Conservation (phyloP, 2,888 invertebrate genomes). For the Hypselothyrea guttata region DNA sequence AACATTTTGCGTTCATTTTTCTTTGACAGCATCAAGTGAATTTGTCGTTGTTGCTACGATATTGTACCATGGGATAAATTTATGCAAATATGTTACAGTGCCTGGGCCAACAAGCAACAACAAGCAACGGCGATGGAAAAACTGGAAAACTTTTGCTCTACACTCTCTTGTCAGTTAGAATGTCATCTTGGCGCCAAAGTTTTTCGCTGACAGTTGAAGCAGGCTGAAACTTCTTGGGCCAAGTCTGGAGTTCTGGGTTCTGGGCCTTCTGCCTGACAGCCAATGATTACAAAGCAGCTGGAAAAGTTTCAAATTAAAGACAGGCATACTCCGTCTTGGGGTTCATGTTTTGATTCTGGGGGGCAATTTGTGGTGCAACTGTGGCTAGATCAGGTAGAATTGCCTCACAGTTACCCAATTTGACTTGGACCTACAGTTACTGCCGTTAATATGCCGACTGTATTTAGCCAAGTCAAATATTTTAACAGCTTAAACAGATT, state of each 20-base stretch:
- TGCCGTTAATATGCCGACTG: too few relatives aligned
- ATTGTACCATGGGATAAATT: conserved; percentile 33
- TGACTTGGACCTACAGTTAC: not conserved
- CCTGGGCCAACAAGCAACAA: too few relatives aligned
- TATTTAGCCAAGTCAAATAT: too few relatives aligned
- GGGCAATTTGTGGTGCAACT: conserved; percentile 24
- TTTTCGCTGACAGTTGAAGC: conserved; percentile 27
- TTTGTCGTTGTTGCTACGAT: conserved; percentile 16
- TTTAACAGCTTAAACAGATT: too few relatives aligned
- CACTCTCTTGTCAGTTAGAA: conserved; percentile 42
- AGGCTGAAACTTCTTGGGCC: not conserved
- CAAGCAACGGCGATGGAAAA: too few relatives aligned
- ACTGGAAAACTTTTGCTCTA: conserved; percentile 42
- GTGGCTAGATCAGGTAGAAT: conserved; percentile 3
- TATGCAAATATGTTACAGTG: conserved; percentile 65
- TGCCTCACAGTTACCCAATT: not conserved
- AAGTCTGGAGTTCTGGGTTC: too few relatives aligned
- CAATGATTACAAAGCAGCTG: conserved; percentile 65
- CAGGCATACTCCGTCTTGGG: not conserved
- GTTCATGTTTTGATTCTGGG: conserved; percentile 1
- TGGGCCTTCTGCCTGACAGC: conserved; percentile 30
- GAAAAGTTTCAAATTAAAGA: conserved; percentile 63
- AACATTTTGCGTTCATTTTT: conserved; percentile 20
- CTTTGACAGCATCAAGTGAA: conserved; percentile 31
- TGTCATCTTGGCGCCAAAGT: conserved; percentile 65